Evolutionary conservation across 2,797 vertebrate species (phyloP).

Genomic region (Glyptemys insculpta): DNA sequence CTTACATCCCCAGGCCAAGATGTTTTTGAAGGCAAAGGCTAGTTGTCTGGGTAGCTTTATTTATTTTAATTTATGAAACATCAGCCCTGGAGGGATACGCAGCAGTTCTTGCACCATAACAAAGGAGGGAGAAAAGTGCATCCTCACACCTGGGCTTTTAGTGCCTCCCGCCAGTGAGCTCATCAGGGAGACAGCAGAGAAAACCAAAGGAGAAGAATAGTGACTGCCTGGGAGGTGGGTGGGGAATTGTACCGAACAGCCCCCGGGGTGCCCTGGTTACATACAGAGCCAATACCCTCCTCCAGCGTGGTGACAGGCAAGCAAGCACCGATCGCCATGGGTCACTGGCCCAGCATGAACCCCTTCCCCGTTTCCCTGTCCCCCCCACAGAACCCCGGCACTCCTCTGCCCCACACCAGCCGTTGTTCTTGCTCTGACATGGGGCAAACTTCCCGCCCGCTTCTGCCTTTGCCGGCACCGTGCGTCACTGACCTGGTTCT

Average conservation of each 20-base stretch:
- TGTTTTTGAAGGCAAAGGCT: too few relatives aligned
- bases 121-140: background rate
- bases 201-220: too few relatives aligned
- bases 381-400: background rate
- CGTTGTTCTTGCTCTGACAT: background rate
- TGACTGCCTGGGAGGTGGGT: background rate
- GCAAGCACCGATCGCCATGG: background rate
- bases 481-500: too few relatives aligned
- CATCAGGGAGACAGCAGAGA: background rate
- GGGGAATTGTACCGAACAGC: background rate
- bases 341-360: background rate
- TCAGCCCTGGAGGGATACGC: background rate
- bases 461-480: background rate
- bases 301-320: rapidly evolving
- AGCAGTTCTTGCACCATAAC: background rate
- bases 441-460: background rate
- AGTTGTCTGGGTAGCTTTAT: background rate
- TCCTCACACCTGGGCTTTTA: too few relatives aligned
- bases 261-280: background rate
- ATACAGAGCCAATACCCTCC: background rate
- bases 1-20: too few relatives aligned
- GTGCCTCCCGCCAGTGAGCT: too few relatives aligned
- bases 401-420: background rate
- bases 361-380: background rate
- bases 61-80: background rate